Evolutionary conservation across 2,888 invertebrate genomes (phyloP).

Genomic region (Eilema caniola): DNA sequence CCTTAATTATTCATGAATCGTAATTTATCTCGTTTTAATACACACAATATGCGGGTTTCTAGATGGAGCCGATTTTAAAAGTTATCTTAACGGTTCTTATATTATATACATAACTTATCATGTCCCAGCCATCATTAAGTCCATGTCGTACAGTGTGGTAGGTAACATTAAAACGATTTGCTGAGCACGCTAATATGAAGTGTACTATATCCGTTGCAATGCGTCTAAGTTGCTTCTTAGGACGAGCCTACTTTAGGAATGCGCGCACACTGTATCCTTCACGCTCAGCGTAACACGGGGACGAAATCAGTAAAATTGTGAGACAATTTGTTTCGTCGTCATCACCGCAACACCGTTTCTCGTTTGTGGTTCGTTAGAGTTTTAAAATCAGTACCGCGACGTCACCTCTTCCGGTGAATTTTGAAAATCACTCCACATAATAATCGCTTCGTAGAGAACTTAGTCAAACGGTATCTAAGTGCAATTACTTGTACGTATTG

Average conservation of each 20-base stretch:
- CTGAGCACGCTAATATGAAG: slow-evolving; percentile 35
- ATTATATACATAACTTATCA: slow-evolving; percentile 10
- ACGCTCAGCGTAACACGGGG: slow-evolving; percentile 35
- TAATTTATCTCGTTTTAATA: slow-evolving; percentile 17
- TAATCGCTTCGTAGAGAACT: slow-evolving; percentile 53
- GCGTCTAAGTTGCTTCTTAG: slow-evolving; percentile 37
- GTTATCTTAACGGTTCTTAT: slow-evolving; percentile 21
- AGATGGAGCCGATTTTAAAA: slow-evolving; percentile 9
- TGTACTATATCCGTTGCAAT: slow-evolving; percentile 33
- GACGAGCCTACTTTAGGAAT: slow-evolving; percentile 33
- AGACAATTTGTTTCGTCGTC: slow-evolving; percentile 55
- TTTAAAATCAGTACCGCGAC: slow-evolving; percentile 58
- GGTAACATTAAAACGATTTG: slow-evolving; percentile 33
- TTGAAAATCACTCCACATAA: slow-evolving; percentile 62
- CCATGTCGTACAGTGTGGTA: slow-evolving; percentile 18
- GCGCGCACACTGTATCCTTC: slow-evolving; percentile 40
- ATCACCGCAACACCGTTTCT: slow-evolving; percentile 62
- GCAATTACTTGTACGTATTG: slow-evolving; percentile 54
- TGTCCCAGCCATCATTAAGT: slow-evolving; percentile 20
- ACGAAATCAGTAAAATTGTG: slow-evolving; percentile 15
- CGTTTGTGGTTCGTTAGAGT: slow-evolving; percentile 68
- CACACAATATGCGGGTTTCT: slow-evolving; percentile 16
- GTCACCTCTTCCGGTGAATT: slow-evolving; percentile 59
- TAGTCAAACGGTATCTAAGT: slow-evolving; percentile 58
- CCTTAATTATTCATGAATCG: slow-evolving; percentile 10